Evolutionary conservation across 1,140 invertebrate genomes (phyloP).

Genomic region (Apis mellifera): DNA sequence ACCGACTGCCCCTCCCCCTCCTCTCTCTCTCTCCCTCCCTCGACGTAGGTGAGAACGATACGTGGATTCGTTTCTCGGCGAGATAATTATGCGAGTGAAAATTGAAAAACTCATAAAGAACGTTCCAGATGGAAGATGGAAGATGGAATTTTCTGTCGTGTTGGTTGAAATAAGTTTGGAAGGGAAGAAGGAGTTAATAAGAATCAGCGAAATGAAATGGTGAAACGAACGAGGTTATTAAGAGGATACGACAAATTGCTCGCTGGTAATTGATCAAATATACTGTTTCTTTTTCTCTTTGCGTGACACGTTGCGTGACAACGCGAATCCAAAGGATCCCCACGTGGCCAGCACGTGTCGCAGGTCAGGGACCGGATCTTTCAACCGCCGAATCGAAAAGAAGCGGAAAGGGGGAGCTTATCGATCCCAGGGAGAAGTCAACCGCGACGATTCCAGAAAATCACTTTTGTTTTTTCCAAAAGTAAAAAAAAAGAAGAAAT

Average conservation of each 20-base stretch:
- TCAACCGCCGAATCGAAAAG: conserved; percentile 58
- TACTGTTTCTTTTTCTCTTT: neutral
- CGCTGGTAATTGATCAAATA: neutral
- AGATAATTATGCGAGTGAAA: neutral
- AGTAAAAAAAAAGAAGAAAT: no score
- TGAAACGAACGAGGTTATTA: no score
- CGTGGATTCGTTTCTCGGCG: neutral
- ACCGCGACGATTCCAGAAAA: neutral
- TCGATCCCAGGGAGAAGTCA: conserved; percentile 5
- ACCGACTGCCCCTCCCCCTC: conserved; percentile 24
- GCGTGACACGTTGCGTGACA: conserved; percentile 62
- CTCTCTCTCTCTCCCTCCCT: neutral
- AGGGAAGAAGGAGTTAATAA: no score
- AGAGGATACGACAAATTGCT: neutral
- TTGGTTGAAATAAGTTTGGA: no score
- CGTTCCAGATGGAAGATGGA: no score
- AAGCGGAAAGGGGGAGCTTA: conserved; percentile 45
- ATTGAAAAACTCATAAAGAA: no score
- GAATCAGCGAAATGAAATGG: no score
- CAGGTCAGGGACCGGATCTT: conserved; percentile 62
- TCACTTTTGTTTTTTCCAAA: neutral
- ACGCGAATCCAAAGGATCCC: conserved; percentile 69
- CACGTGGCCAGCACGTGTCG: conserved; percentile 73
- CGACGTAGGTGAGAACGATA: conserved; percentile 3
- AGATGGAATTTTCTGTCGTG: no score